Percentiles rank a stretch among this genome's conserved stretches.
Evolutionary conservation across 2,888 invertebrate species (phyloP).

Genomic region (Zygothrica quintamaculata): DNA sequence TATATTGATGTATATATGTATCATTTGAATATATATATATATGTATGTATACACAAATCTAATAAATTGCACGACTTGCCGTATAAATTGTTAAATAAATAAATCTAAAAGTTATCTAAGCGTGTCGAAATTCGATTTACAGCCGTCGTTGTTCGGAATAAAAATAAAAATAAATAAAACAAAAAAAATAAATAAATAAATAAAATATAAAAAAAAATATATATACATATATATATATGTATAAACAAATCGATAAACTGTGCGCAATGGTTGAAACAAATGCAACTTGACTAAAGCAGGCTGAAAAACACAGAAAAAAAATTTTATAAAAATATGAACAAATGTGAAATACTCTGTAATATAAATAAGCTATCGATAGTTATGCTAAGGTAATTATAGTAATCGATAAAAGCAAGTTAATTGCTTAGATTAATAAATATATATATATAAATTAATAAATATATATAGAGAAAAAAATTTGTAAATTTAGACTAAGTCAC

Average conservation of each 20-base stretch:
- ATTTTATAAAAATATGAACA: neutral
- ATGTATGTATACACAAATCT: too few species aligned
- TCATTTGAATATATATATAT: too few species aligned
- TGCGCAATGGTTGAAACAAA: neutral
- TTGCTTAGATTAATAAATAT: too few species aligned
- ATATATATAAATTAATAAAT: too few species aligned
- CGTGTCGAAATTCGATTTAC: conserved; percentile 74
- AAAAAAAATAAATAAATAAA: conserved; percentile 25
- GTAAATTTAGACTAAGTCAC: too few species aligned
- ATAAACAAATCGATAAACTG: conserved; percentile 11
- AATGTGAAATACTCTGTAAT: neutral
- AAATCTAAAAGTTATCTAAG: conserved; percentile 75
- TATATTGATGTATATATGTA: too few species aligned
- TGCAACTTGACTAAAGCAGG: neutral
- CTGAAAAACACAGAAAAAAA: too few species aligned
- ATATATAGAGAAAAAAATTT: too few species aligned
- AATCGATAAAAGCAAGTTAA: too few species aligned
- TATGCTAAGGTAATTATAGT: too few species aligned
- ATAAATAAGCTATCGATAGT: too few species aligned
- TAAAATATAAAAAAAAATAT: conserved; percentile 18
- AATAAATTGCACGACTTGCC: conserved; percentile 61
- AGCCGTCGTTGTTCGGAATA: conserved; percentile 40
- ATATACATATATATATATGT: conserved; percentile 21
- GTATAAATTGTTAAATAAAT: conserved; percentile 68
- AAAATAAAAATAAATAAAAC: conserved; percentile 5